Percentiles rank a stretch among this genome's conserved stretches.
phyloP scores from a whole-genome alignment of 2,113 vertebrate species.

The Charina bottae region DNA sequence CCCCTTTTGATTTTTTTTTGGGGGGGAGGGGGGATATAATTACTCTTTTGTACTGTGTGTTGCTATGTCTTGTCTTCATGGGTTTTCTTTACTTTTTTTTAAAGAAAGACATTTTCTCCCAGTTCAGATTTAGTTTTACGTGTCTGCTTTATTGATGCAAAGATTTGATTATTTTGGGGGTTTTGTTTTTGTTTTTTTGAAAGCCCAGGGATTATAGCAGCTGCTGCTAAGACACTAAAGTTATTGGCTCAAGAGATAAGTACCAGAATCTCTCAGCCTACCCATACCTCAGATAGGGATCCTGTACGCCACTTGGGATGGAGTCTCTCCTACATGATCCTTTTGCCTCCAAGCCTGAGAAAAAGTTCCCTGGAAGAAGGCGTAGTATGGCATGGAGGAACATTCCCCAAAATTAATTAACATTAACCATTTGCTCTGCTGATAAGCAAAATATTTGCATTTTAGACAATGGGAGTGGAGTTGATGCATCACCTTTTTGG shows the following conservation, averaged over 20 bases:
- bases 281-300: not conserved
- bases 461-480: not conserved
- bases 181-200: not conserved
- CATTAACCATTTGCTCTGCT: not conserved
- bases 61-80: constrained; percentile 57
- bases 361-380: not conserved
- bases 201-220: not conserved
- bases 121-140: not conserved
- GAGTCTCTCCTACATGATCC: not conserved
- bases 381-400: not conserved
- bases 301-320: not conserved
- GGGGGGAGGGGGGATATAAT: constrained; percentile 73
- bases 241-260: not conserved
- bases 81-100: not conserved
- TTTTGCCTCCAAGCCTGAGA: not conserved
- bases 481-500: not conserved
- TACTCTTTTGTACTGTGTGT: constrained; percentile 82
- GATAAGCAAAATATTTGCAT: not conserved
- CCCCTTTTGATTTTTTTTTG: constrained; percentile 73
- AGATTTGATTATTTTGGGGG: not conserved
- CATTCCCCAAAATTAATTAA: not conserved
- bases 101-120: not conserved
- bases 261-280: not conserved
- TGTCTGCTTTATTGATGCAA: constrained; percentile 1
- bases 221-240: not conserved